Conservation (phyloP, 2,113 vertebrate species). For the Callipepla californica region DNA sequence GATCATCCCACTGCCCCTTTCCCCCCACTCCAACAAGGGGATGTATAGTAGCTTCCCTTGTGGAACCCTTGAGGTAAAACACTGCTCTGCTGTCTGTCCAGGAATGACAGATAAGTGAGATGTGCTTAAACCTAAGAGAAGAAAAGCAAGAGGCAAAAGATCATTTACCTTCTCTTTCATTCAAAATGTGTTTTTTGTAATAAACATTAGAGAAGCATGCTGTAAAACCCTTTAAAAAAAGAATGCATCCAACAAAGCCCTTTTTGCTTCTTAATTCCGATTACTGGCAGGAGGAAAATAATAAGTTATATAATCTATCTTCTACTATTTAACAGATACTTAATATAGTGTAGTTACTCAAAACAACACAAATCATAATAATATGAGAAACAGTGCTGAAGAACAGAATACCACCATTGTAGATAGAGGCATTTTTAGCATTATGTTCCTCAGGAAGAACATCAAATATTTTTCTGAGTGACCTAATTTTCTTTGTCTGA, state of each 20-base stretch:
- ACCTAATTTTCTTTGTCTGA: constrained; percentile 76
- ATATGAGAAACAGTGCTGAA: not conserved
- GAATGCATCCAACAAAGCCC: not conserved
- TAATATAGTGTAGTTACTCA: constrained; percentile 40
- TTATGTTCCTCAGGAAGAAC: constrained; percentile 63
- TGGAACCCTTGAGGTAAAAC: not conserved
- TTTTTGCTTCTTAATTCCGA: constrained; percentile 34
- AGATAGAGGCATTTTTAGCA: constrained; percentile 34
- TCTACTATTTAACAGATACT: constrained; percentile 35
- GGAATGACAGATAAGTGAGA: not conserved
- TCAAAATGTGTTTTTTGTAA: not conserved
- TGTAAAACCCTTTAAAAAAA: not conserved
- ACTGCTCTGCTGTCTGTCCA: not conserved
- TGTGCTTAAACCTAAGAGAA: not conserved
- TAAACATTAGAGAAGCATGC: not conserved
- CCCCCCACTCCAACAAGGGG: no score
- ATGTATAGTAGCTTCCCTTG: not conserved
- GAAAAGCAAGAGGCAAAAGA: not conserved
- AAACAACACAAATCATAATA: constrained; percentile 48
- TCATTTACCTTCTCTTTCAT: not conserved
- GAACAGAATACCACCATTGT: not conserved
- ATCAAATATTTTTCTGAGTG: constrained; percentile 67
- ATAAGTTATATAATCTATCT: constrained; percentile 39
- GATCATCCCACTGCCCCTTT: not conserved
- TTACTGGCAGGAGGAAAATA: not conserved